phyloP scores from a whole-genome alignment of 1,140 invertebrate species.

The Tetraneura akinire region DNA sequence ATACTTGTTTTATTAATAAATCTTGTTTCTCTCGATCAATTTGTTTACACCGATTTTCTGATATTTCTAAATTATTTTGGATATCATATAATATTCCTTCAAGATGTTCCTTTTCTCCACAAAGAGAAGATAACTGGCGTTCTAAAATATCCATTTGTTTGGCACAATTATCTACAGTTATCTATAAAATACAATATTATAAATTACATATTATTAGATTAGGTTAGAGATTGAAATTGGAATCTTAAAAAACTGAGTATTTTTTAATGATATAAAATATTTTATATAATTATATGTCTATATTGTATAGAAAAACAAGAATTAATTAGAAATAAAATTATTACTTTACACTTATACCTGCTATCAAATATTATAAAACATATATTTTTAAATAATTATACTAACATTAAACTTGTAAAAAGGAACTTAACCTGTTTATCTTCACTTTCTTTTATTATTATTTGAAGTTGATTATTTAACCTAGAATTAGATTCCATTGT shows the following conservation, averaged over 20 bases:
- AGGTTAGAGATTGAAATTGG: background rate
- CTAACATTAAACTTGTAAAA: background rate
- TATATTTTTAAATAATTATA: no score
- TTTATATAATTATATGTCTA: no score
- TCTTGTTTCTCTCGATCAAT: slow-evolving; percentile 77
- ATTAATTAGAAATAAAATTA: no score
- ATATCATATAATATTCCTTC: slow-evolving; percentile 80
- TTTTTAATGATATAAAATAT: no score
- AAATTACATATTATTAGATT: background rate
- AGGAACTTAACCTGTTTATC: slow-evolving; percentile 69
- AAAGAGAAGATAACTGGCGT: slow-evolving; percentile 72
- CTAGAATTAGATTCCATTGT: slow-evolving; percentile 75
- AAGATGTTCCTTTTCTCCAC: slow-evolving; percentile 76
- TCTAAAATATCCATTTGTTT: slow-evolving; percentile 77
- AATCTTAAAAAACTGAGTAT: no score
- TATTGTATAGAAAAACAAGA: no score
- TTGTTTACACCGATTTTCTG: slow-evolving; percentile 70
- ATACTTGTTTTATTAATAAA: slow-evolving; percentile 68
- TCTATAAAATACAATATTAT: slow-evolving; percentile 60
- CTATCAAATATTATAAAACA: no score
- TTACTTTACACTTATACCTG: no score
- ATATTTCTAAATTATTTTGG: slow-evolving; percentile 74
- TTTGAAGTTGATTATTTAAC: slow-evolving; percentile 75
- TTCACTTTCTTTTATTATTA: slow-evolving; percentile 79
- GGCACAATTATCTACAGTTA: slow-evolving; percentile 72